Percentiles rank a stretch among this genome's conserved stretches.
Conservation (phyloP, 2,113 vertebrate genomes). For the Noctilio leporinus region DNA sequence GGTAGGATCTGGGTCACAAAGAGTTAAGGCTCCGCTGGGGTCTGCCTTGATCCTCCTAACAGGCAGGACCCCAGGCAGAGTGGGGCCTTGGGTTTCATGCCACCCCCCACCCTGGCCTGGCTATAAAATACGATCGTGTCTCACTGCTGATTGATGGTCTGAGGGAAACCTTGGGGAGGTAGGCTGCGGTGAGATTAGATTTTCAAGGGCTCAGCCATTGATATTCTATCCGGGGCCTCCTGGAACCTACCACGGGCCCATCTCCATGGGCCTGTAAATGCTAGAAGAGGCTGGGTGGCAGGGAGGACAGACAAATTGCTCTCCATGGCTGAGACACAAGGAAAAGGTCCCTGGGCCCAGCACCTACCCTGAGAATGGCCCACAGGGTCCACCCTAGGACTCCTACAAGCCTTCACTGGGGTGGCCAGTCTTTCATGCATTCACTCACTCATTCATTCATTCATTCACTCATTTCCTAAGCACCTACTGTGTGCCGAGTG, state of each 20-base stretch:
- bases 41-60: slow-evolving; percentile 10
- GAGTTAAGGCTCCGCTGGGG: slow-evolving; percentile 45
- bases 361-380: background rate
- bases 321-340: background rate
- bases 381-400: background rate
- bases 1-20: background rate
- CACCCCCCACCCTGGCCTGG: background rate
- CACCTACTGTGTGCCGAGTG: rapidly evolving
- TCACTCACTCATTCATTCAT: background rate
- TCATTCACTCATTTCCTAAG: background rate
- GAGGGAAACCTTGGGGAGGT: slow-evolving; percentile 26
- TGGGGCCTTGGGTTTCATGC: slow-evolving; percentile 70
- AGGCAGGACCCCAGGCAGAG: slow-evolving; percentile 46
- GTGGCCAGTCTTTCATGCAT: rapidly evolving
- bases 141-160: slow-evolving; percentile 72
- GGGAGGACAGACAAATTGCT: background rate
- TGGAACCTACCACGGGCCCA: background rate
- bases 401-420: background rate
- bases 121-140: slow-evolving; percentile 74
- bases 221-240: slow-evolving; percentile 53
- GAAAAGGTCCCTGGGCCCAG: background rate
- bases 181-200: slow-evolving; percentile 48
- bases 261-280: background rate
- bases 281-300: background rate
- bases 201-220: slow-evolving; percentile 66